Conservation (phyloP, 2,797 vertebrate genomes). For the Chaenodraco wilsoni region DNA sequence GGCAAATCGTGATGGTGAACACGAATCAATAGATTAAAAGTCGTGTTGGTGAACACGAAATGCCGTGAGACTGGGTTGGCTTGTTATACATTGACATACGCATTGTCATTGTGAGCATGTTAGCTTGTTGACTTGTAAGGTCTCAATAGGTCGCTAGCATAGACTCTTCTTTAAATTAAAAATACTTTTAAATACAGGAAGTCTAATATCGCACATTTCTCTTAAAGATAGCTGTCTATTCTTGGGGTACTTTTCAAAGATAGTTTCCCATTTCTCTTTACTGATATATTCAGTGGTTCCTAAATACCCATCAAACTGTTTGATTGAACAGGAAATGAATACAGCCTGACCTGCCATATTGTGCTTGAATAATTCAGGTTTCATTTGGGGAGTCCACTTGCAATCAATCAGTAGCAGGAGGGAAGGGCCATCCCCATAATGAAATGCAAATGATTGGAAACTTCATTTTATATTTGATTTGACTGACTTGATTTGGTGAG, state of each 20-base stretch:
- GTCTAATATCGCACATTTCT: neutral
- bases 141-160: neutral
- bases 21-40: too few relatives aligned
- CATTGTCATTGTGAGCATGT: neutral
- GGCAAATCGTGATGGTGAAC: too few relatives aligned
- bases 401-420: conserved; percentile 57
- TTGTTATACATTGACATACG: neutral
- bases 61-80: too few relatives aligned
- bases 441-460: conserved; percentile 46
- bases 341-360: conserved; percentile 51
- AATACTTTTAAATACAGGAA: neutral
- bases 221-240: conserved; percentile 35
- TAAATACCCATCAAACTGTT: conserved; percentile 62
- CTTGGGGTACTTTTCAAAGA: conserved; percentile 38
- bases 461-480: conserved; percentile 36
- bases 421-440: conserved; percentile 42
- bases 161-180: neutral
- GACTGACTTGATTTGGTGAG: neutral
- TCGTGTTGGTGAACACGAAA: too few relatives aligned
- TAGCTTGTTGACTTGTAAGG: neutral
- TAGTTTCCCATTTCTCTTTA: conserved; percentile 42
- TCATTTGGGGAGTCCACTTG: conserved; percentile 62
- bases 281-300: conserved; percentile 38
- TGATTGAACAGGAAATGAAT: conserved; percentile 76
- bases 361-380: conserved; percentile 70